These are phyloP conservation scores for Sorex araneus DNA, from an alignment of 2,113 vertebrate species.

Conservation along the genomic window DNA sequence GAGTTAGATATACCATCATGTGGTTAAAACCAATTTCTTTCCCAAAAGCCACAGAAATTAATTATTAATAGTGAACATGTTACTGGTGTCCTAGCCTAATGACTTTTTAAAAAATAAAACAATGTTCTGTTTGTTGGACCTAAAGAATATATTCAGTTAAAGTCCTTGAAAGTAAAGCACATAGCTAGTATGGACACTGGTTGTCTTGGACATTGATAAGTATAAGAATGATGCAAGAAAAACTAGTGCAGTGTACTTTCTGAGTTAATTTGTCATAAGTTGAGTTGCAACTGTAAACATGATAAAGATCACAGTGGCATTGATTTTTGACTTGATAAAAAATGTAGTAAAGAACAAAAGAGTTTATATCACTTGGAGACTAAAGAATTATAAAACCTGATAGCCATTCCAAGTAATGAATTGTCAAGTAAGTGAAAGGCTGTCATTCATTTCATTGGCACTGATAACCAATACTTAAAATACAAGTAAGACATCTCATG, in stretches of 20 bases:
- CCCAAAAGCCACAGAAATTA: not conserved
- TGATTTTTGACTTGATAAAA: conserved; percentile 75
- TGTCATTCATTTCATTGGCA: conserved; percentile 1
- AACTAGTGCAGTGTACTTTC: conserved; percentile 36
- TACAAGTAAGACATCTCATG: conserved; percentile 58
- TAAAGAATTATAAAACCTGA: conserved; percentile 35
- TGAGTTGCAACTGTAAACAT: conserved; percentile 65
- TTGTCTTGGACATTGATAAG: conserved; percentile 23
- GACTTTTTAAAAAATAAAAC: conserved; percentile 46
- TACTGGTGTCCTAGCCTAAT: not conserved
- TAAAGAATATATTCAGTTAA: conserved; percentile 36
- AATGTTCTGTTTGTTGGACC: conserved; percentile 22
- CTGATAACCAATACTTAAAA: conserved; percentile 28
- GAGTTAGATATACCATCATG: conserved; percentile 7
- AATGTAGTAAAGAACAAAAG: conserved; percentile 63
- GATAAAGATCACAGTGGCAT: conserved; percentile 59
- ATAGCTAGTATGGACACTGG: not conserved
- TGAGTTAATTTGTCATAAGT: conserved; percentile 53
- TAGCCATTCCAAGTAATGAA: conserved; percentile 47
- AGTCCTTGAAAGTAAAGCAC: conserved; percentile 54
- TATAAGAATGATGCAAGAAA: conserved; percentile 34
- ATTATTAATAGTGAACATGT: not conserved
- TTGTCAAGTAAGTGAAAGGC: conserved; percentile 46
- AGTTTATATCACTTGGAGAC: conserved; percentile 71
- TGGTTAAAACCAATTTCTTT: conserved; percentile 50